A percentile compares a stretch with the other conserved stretches of the same genome.
phyloP scores from a whole-genome alignment of 2,888 invertebrate species.

The Athripsodes cinereus region DNA sequence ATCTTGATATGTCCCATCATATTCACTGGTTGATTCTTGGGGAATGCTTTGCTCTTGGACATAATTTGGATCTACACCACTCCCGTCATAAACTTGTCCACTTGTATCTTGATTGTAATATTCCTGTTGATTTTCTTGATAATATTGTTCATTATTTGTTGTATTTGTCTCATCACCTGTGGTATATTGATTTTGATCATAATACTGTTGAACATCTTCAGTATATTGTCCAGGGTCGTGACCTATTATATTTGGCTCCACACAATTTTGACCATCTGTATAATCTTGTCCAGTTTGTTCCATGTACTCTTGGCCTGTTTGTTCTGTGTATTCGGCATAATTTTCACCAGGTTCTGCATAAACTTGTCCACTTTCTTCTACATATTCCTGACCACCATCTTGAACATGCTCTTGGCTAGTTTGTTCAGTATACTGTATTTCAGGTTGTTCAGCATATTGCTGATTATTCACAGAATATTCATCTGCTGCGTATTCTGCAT shows the following conservation, averaged over 20 bases:
- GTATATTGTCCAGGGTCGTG: conserved; percentile 6
- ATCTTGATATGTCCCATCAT: conserved; percentile 7
- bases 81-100: background rate
- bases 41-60: background rate
- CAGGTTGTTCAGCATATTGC: background rate
- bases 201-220: conserved; percentile 1
- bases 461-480: conserved; percentile 17
- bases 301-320: background rate
- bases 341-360: background rate
- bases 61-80: conserved; percentile 12
- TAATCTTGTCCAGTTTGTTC: background rate
- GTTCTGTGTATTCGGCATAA: background rate
- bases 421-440: background rate
- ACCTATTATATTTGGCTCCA: background rate
- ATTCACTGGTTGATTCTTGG: background rate
- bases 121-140: background rate
- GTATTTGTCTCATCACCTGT: background rate
- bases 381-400: background rate
- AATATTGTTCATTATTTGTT: background rate
- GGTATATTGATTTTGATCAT: background rate
- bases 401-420: background rate
- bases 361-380: background rate
- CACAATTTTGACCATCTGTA: conserved; percentile 9
- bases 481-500: background rate
- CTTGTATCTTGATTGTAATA: background rate